These are phyloP conservation scores for Chaetorhynchus papuensis DNA, from an alignment of 2,113 vertebrate genomes.

Conservation along the genomic window DNA sequence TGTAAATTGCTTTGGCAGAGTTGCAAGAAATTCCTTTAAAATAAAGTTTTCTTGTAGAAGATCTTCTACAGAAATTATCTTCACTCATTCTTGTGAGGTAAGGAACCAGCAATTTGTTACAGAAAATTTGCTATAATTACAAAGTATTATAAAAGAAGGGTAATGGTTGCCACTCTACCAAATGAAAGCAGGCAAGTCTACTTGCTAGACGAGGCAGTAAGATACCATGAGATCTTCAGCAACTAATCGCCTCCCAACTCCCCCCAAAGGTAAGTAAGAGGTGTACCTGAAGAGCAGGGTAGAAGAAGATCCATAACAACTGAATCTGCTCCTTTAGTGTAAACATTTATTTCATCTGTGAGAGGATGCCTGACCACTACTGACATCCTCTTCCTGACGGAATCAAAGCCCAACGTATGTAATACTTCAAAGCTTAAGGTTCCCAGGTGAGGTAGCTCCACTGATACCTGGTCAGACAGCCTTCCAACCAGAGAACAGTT, in stretches of 20 bases:
- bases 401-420: slow-evolving; percentile 93
- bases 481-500: slow-evolving; percentile 87
- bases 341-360: slow-evolving; percentile 91
- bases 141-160: background rate
- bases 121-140: background rate
- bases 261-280: background rate
- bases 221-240: background rate
- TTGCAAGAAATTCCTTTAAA: background rate
- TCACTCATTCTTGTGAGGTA: background rate
- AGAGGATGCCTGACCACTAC: slow-evolving; percentile 94
- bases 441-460: slow-evolving; percentile 92
- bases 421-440: slow-evolving; percentile 90
- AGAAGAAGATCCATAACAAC: slow-evolving; percentile 92
- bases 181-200: background rate
- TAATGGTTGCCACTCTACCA: background rate
- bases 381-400: slow-evolving; percentile 92
- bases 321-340: slow-evolving; percentile 96
- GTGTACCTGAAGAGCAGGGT: slow-evolving; percentile 77
- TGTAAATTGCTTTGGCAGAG: background rate
- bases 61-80: background rate
- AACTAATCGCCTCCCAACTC: background rate
- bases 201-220: background rate
- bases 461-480: slow-evolving; percentile 87
- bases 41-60: background rate
- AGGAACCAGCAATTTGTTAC: background rate